phyloP scores from a whole-genome alignment of 2,113 vertebrate genomes.

The Illadopsis cleaveri region DNA sequence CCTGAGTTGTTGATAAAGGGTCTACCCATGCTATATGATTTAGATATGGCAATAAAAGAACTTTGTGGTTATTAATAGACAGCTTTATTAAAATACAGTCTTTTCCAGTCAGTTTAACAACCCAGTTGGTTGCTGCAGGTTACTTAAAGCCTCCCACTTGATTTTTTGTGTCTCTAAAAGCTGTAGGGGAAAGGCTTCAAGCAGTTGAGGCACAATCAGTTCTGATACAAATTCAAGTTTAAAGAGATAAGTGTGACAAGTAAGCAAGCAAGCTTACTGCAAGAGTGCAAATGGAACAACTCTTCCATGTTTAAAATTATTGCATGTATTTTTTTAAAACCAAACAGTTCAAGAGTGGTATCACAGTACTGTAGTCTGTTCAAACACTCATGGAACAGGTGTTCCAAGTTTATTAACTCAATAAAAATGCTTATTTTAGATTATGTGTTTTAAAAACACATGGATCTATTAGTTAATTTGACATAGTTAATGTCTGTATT shows the following conservation, averaged over 20 bases:
- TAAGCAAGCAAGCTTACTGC: neutral
- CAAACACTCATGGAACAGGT: neutral
- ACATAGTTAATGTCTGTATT: neutral
- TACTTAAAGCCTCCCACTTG: neutral
- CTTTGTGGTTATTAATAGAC: neutral
- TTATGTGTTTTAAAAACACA: neutral
- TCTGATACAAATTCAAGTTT: conserved; percentile 13
- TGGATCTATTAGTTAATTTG: neutral
- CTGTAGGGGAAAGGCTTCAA: neutral
- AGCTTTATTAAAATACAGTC: conserved; percentile 43
- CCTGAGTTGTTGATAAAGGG: neutral
- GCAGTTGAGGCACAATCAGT: conserved; percentile 4
- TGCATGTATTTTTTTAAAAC: neutral
- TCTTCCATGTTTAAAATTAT: neutral
- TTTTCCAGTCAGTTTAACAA: conserved; percentile 24
- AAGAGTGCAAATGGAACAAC: conserved; percentile 1
- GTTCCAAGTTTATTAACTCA: neutral
- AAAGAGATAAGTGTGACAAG: neutral
- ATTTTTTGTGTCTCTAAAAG: neutral
- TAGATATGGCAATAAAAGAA: neutral
- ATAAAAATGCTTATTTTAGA: neutral
- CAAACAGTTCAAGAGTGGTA: neutral
- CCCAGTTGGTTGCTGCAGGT: neutral
- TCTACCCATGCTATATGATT: neutral
- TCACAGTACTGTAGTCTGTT: neutral